A percentile compares a stretch with the other conserved stretches of the same genome.
Conservation (phyloP, 2,113 vertebrate species). For the Myrmecophaga tridactyla region DNA sequence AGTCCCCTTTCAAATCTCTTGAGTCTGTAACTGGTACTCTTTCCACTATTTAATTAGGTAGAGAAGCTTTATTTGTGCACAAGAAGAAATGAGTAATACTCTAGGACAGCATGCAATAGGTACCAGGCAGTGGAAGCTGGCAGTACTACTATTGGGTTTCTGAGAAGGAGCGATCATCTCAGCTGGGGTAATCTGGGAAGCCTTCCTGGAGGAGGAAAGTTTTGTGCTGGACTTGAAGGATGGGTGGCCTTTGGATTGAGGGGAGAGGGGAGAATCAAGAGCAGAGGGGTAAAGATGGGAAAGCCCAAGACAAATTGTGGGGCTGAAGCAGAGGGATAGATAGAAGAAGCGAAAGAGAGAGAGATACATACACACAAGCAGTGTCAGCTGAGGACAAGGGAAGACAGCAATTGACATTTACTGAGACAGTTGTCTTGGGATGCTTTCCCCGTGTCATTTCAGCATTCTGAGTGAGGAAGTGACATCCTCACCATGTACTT, state of each 20-base stretch:
- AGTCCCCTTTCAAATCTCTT: background rate
- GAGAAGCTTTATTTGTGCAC: constrained; percentile 32
- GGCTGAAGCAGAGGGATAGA: background rate
- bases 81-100: constrained; percentile 41
- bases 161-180: background rate
- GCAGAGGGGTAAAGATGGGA: background rate
- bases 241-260: background rate
- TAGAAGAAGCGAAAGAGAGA: background rate
- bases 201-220: background rate
- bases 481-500: background rate
- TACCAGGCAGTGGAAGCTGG: background rate
- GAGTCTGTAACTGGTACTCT: background rate
- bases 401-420: background rate
- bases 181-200: background rate
- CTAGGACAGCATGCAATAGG: background rate
- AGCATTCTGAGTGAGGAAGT: background rate
- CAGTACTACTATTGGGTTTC: constrained; percentile 25
- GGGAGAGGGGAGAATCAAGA: background rate
- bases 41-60: constrained; percentile 59
- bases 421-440: background rate
- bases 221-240: background rate
- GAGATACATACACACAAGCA: background rate
- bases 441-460: background rate
- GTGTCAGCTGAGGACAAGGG: background rate
- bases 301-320: background rate